Base-by-base conservation (phyloP, 2,888 invertebrate species). In the Dicycla oo region DNA sequence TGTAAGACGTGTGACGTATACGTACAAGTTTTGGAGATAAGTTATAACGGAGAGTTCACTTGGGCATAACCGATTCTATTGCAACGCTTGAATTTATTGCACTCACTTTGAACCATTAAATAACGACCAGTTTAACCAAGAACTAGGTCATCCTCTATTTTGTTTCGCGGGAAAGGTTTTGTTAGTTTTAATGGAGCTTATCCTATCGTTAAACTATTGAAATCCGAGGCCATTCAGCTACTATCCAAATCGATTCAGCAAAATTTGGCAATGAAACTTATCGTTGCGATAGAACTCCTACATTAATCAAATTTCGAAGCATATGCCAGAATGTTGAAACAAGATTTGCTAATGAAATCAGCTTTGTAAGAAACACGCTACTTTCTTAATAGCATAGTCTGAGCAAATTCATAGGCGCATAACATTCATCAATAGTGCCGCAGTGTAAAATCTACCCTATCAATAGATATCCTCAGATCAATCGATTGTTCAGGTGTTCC, bases 51-150 rank as follows among this genome's bases (percentile, higher is more conserved):
- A 40, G 23, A 54, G 40, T 63, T 69, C 56, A 56, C 34, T 56
- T 56, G 51, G 57, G 80, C 23, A 61, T 58, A 73, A 73, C 70
- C 51, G 57, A 69, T 61, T 69, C 79, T 61, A 82, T 40, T 70
- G 64, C 56, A 69, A 58, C 26, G 69, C 63, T 84, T 72, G 72
- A 82, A 86, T 84, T 83, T 82, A 77, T 74, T 40, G 60, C 38
- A 23, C 63, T 58, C 58, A 67, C 40, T 75, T 49, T 56, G 62
- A 18, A 43, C 18, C 6, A 71, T 45, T 57, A 13, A 72, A 58
- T 45, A 45, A 53, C n/a, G 38, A 34, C 65, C 71, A 58, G 53
- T 23, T 62, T n/a, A 56, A 38, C 38, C 10, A 63, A 56, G 51
- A 74, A 23, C 58, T 63, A 1, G 23, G 26, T 26, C 26, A n/a